phyloP scores from a whole-genome alignment of 2,888 invertebrate species.

The Scrobipalpa costella region DNA sequence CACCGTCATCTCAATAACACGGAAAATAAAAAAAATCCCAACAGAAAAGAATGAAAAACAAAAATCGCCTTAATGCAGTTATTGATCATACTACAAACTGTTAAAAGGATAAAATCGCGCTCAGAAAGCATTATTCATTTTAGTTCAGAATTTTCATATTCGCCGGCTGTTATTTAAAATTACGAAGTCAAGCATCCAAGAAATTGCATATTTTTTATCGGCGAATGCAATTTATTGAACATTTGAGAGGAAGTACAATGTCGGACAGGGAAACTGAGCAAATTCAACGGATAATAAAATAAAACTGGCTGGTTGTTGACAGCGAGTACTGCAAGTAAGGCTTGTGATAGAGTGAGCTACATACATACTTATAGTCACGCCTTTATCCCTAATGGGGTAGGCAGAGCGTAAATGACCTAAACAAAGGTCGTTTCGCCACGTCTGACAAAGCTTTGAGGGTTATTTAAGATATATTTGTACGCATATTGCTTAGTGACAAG shows the following conservation, averaged over 20 bases:
- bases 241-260: constrained; percentile 27
- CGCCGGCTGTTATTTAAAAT: constrained; percentile 19
- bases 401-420: too few relatives aligned
- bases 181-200: constrained; percentile 17
- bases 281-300: constrained; percentile 76
- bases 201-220: constrained; percentile 22
- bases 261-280: constrained; percentile 59
- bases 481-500: too few relatives aligned
- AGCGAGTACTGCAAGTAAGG: constrained; percentile 48
- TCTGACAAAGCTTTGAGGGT: too few relatives aligned
- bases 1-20: neutral
- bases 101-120: constrained; percentile 2
- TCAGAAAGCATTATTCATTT: constrained; percentile 11
- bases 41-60: neutral
- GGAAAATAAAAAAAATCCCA: neutral
- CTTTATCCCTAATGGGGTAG: too few relatives aligned
- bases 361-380: neutral
- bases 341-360: neutral
- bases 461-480: too few relatives aligned
- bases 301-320: constrained; percentile 72
- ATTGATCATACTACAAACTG: constrained; percentile 4
- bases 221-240: constrained; percentile 19
- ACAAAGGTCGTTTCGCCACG: too few relatives aligned
- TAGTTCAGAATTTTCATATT: constrained; percentile 18
- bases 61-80: neutral